phyloP scores from a whole-genome alignment of 2,888 invertebrate species.

The Volucella zonaria region DNA sequence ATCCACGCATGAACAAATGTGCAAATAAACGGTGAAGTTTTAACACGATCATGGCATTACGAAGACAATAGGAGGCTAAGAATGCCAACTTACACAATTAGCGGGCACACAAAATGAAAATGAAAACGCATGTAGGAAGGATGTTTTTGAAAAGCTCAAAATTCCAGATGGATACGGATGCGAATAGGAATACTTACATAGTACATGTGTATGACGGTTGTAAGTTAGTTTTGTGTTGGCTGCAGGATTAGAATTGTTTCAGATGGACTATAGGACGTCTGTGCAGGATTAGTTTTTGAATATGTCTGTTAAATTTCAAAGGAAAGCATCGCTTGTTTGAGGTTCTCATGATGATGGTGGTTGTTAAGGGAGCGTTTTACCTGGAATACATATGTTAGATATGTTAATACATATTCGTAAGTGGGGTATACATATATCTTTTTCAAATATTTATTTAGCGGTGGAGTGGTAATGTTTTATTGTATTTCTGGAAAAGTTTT shows the following conservation, averaged over 20 bases:
- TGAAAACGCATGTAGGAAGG: slow-evolving; percentile 19
- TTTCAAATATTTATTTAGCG: too few species aligned
- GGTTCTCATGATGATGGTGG: slow-evolving; percentile 48
- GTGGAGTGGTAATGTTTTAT: too few species aligned
- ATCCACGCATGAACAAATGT: slow-evolving; percentile 74
- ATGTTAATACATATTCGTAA: too few species aligned
- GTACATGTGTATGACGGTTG: neutral
- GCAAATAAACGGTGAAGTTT: slow-evolving; percentile 71
- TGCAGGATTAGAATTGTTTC: slow-evolving; percentile 55
- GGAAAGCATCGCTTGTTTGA: slow-evolving; percentile 45
- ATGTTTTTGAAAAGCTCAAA: too few species aligned
- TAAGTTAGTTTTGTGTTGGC: slow-evolving; percentile 37
- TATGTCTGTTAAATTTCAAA: neutral
- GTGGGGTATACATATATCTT: too few species aligned
- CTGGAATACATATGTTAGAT: neutral
- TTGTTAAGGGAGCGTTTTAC: slow-evolving; percentile 4
- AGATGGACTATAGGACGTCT: slow-evolving; percentile 35
- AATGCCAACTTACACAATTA: slow-evolving; percentile 60
- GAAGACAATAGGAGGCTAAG: slow-evolving; percentile 62
- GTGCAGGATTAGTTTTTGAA: slow-evolving; percentile 52
- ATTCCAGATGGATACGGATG: too few species aligned
- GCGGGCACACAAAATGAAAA: slow-evolving; percentile 42
- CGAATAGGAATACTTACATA: neutral
- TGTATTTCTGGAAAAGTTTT: too few species aligned
- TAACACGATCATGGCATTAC: slow-evolving; percentile 73